Evolutionary conservation across 2,113 vertebrate genomes (phyloP), one percentile per base, ranked within the genome.

Genomic region (Synodontis membranacea): DNA sequence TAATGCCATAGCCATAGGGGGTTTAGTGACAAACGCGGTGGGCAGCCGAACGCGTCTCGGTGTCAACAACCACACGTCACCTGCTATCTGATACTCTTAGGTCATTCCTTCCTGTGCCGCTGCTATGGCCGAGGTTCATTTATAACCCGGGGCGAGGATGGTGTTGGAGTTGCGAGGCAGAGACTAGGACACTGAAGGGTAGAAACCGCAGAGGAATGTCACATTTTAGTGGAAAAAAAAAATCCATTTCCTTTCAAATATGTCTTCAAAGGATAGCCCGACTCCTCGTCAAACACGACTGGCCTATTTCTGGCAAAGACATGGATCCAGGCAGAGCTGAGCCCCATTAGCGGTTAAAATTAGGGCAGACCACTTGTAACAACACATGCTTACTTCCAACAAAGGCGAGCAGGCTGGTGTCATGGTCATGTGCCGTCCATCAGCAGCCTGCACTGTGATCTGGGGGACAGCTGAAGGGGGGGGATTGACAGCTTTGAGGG

Each of bases 221-320:
- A 88, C 95, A 94, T 96, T 96, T 96, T 96, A 94, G 92, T 93
- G 93, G 93, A 92, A 94, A 93, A 93, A 96, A 96, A 94, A 96
- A 96, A 96, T 96, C 52, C 2, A 28, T 75, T 72, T 52, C 44
- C 23, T 75, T 46, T 46, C 48, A 94, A 95, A 95, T 95, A 94
- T 95, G 94, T 95, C 93, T 96, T 96, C 95, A 93, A 94, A 81
- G 0, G 0, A 87, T 91, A 94, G 95, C 95, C 87, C 44, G 93
- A 94, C 94, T 94, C 94, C 76, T 94, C 90, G 91, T 94, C 93
- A 92, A 95, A 93, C 95, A 95, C 90, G 96, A 95, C 94, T 89
- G 52, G 66, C 94, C 95, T 97, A 97, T 97, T 97, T 97, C 94
- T 96, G 94, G 93, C 92, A 89, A 42, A 28, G 84, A 94, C 93